Evolutionary conservation across 2,797 vertebrate species (phyloP), one percentile per base, ranked within the genome.

Genomic region (Setipinna tenuifilis): DNA sequence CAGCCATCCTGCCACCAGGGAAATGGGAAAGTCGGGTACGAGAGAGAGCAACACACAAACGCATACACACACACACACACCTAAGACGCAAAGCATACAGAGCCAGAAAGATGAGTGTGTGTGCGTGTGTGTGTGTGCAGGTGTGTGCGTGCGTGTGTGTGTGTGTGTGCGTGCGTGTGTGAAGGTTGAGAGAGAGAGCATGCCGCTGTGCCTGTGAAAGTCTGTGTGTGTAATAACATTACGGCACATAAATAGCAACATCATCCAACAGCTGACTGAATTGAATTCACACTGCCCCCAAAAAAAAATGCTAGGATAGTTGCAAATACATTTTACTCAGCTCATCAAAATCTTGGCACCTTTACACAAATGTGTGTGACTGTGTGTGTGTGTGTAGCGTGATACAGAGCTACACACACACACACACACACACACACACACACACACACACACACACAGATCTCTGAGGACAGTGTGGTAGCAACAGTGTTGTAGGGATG

Each of bases 141-240:
- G 46, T 48, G 46, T 48, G 46, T 48, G 46, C 10, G 46, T 48
- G 46, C 10, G 46, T 48, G 46, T 48, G 23, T 68, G 62, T 28
- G 62, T 68, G 62, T 68, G 62, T 25, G 61, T 65, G 62, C 25
- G 62, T 68, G 62, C 25, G 62, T 68, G 62, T 68, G 14, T 31
- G 12, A 1, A 35, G 11, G 23, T 17, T 12, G 62, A 23, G 62
- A 14, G 65, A 25, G 65, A 25, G 65, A 25, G 65, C 28, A 17
- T 35, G 16, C 3, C 16, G 11, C 25, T 19, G 28, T 35, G 68
- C 68, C 12, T 75, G 28, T 35, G 68, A 75, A 23, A 75, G 68
- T 17, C 17, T 75, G 14, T 75, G 28, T 35, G 11, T 68, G 10
- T 6, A 4, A 10, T 17, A 75, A 14, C 25, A 71, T 31, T 31